Evolutionary conservation across 2,888 invertebrate species (phyloP), one percentile per base, ranked within the genome.

Genomic region (Eledona agricola): DNA sequence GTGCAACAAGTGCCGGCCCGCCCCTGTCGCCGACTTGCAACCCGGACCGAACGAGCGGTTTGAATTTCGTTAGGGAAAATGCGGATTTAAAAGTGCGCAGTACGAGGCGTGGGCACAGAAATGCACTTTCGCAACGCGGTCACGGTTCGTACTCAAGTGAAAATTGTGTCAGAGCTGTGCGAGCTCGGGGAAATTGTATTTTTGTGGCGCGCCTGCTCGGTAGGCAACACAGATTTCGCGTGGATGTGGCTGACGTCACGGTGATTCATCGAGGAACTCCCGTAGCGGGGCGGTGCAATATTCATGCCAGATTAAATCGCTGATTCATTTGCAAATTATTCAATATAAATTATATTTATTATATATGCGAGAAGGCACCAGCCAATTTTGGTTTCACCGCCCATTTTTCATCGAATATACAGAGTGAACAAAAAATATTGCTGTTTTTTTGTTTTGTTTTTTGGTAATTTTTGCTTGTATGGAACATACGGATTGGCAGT

Each of bases 1-100:
- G 45, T 46, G 54, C 54, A 54, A 50, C 50, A 55, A 55, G 54
- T 55, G 54, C 49, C 54, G 49, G 25, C 43, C 43, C 49, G 49
- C 54, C 54, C 54, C 54, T 54, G 35, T 20, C 28, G n/a, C n/a
- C n/a, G n/a, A n/a, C 9, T 43, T 43, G 28, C 4, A 29, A 28
- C 29, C 7, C 4, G 6, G 13, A 1, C 11, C 1, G 13, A 31
- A 23, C 17, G 34, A 29, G 43, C 20, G 20, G 31, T 43, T 46
- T 23, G 7, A 17, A 9, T 4, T 10, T 38, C 5, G 23, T 23
- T 25, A 4, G 1, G 15, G 25, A 15, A 25, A 7, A 15, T 23
- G 16, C 6, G 22, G 13, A 10, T 23, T 13, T 2, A 32, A 43
- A 34, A 34, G n/a, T 34, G n/a, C n/a, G n/a, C n/a, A n/a, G n/a